phyloP scores from a whole-genome alignment of 1,140 invertebrate genomes.

The Drosophila arizonae region DNA sequence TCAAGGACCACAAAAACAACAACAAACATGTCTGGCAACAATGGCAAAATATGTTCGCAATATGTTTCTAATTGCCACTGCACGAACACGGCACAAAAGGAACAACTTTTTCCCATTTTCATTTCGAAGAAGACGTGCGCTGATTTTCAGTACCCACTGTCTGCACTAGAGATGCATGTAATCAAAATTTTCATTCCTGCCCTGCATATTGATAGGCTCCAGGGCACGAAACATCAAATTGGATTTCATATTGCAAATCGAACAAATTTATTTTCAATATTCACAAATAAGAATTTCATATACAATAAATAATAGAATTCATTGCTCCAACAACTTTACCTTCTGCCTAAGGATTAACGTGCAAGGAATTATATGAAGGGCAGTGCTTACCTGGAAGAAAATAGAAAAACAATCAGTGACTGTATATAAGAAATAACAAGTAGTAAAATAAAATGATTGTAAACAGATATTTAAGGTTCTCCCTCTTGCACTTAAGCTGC shows the following conservation, averaged over 20 bases:
- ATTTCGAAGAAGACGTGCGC: slow-evolving; percentile 33
- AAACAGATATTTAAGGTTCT: too few species aligned
- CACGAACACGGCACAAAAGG: slow-evolving; percentile 1
- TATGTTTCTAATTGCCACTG: slow-evolving; percentile 64
- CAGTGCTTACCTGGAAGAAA: slow-evolving; percentile 37
- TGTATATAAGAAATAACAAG: background rate
- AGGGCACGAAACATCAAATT: slow-evolving; percentile 15
- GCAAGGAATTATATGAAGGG: background rate
- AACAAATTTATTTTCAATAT: slow-evolving; percentile 1
- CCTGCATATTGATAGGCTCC: slow-evolving; percentile 30
- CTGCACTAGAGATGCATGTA: slow-evolving; percentile 13
- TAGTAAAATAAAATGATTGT: too few species aligned
- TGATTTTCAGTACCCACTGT: slow-evolving; percentile 26
- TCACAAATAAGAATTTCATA: too few species aligned
- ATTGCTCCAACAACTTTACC: background rate
- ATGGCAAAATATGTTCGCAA: slow-evolving; percentile 45
- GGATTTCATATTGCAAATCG: slow-evolving; percentile 9
- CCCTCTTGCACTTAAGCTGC: too few species aligned
- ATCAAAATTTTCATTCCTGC: slow-evolving; percentile 18
- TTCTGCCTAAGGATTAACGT: background rate
- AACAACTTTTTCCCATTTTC: slow-evolving; percentile 25
- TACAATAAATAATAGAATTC: too few species aligned
- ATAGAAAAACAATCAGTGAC: background rate
- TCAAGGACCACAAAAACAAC: slow-evolving; percentile 20
- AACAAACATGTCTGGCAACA: slow-evolving; percentile 30